Evolutionary conservation across 2,113 vertebrate species (phyloP).

Genomic region (Aptenodytes forsteri): DNA sequence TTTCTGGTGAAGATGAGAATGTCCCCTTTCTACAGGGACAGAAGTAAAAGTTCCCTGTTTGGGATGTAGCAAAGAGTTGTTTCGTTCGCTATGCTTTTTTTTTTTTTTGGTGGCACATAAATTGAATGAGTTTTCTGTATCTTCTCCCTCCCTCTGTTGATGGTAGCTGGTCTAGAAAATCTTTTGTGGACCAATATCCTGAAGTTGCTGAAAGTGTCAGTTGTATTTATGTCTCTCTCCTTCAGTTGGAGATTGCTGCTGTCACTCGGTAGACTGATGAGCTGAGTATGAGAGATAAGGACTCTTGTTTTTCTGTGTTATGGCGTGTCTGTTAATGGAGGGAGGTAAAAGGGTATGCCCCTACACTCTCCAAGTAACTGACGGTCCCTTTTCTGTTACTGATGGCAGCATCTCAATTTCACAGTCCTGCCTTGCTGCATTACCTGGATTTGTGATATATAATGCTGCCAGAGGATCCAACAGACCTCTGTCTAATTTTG

Average conservation of each 20-base stretch:
- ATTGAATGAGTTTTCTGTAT: background rate
- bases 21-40: background rate
- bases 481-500: background rate
- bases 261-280: background rate
- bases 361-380: rapidly evolving
- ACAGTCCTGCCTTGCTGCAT: background rate
- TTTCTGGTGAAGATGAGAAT: background rate
- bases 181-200: background rate
- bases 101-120: background rate
- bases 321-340: background rate
- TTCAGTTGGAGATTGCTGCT: conserved; percentile 9
- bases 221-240: conserved; percentile 19
- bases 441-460: background rate
- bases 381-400: background rate
- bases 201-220: background rate
- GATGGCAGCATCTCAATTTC: background rate
- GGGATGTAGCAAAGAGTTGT: background rate
- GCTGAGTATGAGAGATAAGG: background rate
- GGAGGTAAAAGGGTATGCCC: background rate
- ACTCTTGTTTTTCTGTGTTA: background rate
- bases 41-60: background rate
- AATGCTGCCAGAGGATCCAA: background rate
- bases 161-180: background rate
- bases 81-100: background rate
- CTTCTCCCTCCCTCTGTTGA: background rate